Evolutionary conservation across 2,113 vertebrate genomes (phyloP), one percentile per base, ranked within the genome.

Genomic region (Anoura caudifer): DNA sequence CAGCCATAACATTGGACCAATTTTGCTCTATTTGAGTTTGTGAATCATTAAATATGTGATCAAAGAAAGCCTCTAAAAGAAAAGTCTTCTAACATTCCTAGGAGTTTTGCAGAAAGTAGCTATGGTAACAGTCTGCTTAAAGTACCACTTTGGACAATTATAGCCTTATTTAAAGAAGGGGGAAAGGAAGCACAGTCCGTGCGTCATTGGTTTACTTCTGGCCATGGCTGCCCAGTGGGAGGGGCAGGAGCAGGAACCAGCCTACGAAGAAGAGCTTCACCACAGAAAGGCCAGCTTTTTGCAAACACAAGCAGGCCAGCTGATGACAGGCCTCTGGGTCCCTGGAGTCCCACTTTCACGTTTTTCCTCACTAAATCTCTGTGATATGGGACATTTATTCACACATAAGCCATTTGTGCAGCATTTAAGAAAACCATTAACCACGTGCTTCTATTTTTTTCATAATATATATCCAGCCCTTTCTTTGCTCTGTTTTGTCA

Each of bases 391-490:
- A 33, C 77, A 79, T 52, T 95, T 92, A 70, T 24, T 59, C 70
- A 75, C 20, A 86, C 50, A 38, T 26, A 63, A 65, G 54, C 75
- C 56, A 54, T 88, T 96, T 83, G 63, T 77, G 81, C 7, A 11
- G 31, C 63, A 26, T 91, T 97, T 97, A 95, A 89, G 93, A 75
- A 97, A 94, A 87, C 67, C 77, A 70, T 97, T 94, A 96, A 33
- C 90, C n/a, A 79, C 61, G 91, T 75, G 50, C 14, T 63, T 72
- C 70, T 82, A 43, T 65, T 91, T 17, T 75, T 38, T 20, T 75
- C 24, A 6, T 84, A 63, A 93, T n/a, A 0, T 72, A 20, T 80
- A 76, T 41, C 72, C 47, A 41, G 47, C 22, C 61, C 56, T 45
- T 87, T 85, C 59, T 90, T 67, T 69, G 4, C 81, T 91, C 33